phyloP scores from a whole-genome alignment of 2,113 vertebrate species.

The Coracopsis vasa region DNA sequence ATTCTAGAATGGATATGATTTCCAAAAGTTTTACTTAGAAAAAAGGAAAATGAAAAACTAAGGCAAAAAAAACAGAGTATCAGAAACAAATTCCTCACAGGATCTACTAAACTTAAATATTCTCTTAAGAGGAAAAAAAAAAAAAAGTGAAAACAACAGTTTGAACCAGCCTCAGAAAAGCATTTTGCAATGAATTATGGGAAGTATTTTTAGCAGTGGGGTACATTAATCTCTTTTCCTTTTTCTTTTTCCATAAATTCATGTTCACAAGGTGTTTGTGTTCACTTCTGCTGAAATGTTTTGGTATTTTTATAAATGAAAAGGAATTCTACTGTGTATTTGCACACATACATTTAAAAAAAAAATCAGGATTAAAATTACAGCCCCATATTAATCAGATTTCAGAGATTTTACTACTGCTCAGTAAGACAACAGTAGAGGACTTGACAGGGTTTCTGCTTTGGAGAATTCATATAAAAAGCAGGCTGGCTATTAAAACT shows the following conservation, averaged over 20 bases:
- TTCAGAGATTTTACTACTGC: not conserved
- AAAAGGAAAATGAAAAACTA: slow-evolving; percentile 3
- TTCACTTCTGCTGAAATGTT: not conserved
- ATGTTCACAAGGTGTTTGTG: not conserved
- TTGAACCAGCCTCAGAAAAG: not conserved
- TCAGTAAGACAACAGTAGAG: not conserved
- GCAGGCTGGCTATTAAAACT: not conserved
- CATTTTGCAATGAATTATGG: not conserved
- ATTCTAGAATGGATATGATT: not conserved
- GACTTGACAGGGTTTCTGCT: not conserved
- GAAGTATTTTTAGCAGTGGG: not conserved
- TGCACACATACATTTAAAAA: not conserved
- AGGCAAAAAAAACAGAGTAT: not conserved
- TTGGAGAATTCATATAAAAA: not conserved
- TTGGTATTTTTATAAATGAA: not conserved
- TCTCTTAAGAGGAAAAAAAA: not conserved
- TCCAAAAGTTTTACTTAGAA: not conserved
- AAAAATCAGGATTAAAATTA: not conserved
- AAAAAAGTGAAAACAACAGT: not conserved
- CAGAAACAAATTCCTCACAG: not conserved
- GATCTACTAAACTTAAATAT: not conserved
- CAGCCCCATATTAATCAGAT: not conserved
- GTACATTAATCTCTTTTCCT: not conserved
- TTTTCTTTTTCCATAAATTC: not conserved
- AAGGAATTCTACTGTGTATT: not conserved